These are phyloP conservation scores for Xanthostigma xanthostigma DNA, from an alignment of 2,888 invertebrate species.

Conservation along the genomic window DNA sequence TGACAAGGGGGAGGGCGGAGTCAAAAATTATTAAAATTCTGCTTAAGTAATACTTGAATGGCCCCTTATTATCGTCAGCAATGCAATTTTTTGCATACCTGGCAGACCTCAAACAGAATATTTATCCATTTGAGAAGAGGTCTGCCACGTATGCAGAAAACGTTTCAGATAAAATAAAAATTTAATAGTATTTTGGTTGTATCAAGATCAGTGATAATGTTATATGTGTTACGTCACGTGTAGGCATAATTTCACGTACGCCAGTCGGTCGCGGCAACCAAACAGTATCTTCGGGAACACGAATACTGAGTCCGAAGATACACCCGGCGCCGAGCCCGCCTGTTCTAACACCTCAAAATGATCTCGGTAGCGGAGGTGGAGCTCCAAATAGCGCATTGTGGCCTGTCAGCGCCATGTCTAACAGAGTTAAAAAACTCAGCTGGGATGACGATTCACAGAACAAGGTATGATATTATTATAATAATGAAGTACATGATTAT, in stretches of 20 bases:
- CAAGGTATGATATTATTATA: conserved; percentile 9
- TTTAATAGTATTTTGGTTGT: too few relatives aligned
- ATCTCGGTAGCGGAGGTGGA: neutral
- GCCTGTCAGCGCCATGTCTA: conserved; percentile 52
- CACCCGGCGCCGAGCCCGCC: conserved; percentile 29
- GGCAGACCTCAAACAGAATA: too few relatives aligned
- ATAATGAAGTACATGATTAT: neutral
- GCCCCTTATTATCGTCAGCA: too few relatives aligned
- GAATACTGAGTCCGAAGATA: conserved; percentile 29
- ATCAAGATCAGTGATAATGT: too few relatives aligned
- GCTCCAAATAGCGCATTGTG: conserved; percentile 31
- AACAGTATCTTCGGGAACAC: conserved; percentile 15
- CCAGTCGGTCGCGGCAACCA: conserved; percentile 24
- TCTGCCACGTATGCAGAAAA: too few relatives aligned
- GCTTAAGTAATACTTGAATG: too few relatives aligned
- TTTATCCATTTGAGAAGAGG: too few relatives aligned
- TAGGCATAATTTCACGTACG: conserved; percentile 34
- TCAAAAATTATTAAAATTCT: too few relatives aligned
- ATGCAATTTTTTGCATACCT: too few relatives aligned
- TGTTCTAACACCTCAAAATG: conserved; percentile 4
- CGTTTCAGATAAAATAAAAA: neutral
- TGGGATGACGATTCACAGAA: conserved; percentile 49
- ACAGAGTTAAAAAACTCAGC: conserved; percentile 61
- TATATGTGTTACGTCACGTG: conserved; percentile 2
- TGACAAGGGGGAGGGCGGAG: too few relatives aligned